Evolutionary conservation across 2,797 vertebrate species (phyloP).

Genomic region (Etheostoma nigrum): DNA sequence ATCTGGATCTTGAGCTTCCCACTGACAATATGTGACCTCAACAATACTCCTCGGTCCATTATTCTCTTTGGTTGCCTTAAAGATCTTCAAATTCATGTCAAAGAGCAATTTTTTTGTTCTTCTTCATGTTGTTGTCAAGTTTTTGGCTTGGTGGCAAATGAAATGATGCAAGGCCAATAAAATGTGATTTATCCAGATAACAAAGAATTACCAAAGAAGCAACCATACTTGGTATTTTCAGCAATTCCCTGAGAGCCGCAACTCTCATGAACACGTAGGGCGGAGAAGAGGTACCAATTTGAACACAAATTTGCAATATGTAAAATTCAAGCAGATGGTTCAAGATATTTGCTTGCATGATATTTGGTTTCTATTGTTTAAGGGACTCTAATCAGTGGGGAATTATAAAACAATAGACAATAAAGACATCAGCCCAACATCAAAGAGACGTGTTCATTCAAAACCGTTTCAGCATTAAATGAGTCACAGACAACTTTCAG

Average conservation of each 20-base stretch:
- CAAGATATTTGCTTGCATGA: slow-evolving; percentile 46
- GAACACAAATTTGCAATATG: slow-evolving; percentile 31
- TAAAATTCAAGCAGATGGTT: slow-evolving; percentile 34
- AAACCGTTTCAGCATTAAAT: slow-evolving; percentile 67
- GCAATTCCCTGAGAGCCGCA: background rate
- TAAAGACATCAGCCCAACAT: slow-evolving; percentile 61
- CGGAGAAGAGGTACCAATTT: slow-evolving; percentile 2
- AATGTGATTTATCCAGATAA: background rate
- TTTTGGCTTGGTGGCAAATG: background rate
- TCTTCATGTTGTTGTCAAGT: background rate
- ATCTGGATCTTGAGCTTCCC: background rate
- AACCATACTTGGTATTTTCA: background rate
- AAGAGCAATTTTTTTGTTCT: background rate
- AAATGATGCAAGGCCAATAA: slow-evolving; percentile 4
- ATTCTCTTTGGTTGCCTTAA: background rate
- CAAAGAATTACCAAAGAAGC: background rate
- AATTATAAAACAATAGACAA: slow-evolving; percentile 60
- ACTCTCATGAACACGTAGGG: background rate
- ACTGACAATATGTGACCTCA: background rate
- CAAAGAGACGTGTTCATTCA: slow-evolving; percentile 64
- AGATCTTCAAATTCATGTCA: slow-evolving; percentile 7
- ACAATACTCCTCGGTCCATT: background rate
- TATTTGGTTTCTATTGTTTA: slow-evolving; percentile 45
- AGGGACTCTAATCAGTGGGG: slow-evolving; percentile 43
- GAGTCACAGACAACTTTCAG: slow-evolving; percentile 68